Conservation (phyloP, 1,140 invertebrate species). For the Branchinecta lynchi region DNA sequence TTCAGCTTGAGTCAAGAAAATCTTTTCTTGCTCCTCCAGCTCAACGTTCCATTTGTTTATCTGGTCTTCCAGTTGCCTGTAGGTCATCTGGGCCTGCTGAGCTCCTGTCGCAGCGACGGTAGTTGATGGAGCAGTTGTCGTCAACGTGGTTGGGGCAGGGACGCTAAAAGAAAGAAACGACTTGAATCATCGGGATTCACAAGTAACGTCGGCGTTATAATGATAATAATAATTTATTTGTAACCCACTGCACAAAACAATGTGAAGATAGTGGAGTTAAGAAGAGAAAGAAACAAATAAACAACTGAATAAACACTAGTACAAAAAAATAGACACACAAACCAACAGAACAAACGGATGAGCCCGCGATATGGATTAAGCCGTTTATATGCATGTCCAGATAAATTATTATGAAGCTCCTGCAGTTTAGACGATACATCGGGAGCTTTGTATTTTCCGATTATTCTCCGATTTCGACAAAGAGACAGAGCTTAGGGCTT, state of each 20-base stretch:
- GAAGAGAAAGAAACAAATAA: no score
- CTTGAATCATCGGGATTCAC: neutral
- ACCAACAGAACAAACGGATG: no score
- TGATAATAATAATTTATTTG: neutral
- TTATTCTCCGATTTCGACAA: no score
- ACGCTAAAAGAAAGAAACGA: constrained; percentile 18
- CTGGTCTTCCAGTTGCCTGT: constrained; percentile 73
- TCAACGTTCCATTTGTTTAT: constrained; percentile 93
- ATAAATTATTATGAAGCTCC: no score
- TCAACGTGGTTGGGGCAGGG: constrained; percentile 18
- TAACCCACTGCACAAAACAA: neutral
- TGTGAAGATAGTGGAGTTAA: no score
- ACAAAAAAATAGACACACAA: no score
- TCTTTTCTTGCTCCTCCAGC: constrained; percentile 80
- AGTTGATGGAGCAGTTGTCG: constrained; percentile 17
- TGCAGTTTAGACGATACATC: no score
- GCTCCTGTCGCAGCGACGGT: constrained; percentile 20
- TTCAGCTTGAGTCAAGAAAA: constrained; percentile 81
- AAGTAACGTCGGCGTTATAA: neutral
- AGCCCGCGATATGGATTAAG: no score
- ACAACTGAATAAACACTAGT: no score
- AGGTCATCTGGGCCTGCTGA: constrained; percentile 42
- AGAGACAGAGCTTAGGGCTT: neutral
- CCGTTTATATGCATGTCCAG: no score
- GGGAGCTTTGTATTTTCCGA: no score